Base-by-base conservation (phyloP, 2,113 vertebrate species). In the Silurus asotus region DNA sequence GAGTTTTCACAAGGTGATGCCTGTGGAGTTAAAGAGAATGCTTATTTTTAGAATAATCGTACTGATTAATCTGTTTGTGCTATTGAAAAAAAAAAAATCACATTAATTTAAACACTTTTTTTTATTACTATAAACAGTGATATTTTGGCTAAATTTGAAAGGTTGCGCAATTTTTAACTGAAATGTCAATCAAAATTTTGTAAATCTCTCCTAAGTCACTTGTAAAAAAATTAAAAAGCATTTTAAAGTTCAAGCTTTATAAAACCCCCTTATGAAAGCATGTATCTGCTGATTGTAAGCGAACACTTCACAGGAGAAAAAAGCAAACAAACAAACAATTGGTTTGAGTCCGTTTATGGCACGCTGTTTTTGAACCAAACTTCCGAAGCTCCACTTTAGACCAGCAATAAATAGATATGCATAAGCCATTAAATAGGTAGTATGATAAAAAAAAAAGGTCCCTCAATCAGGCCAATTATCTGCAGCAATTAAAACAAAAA, bases 1-100 rank as follows among this genome's bases (percentile, higher is more conserved):
- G 95, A 96, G 92, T 94, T 92, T 80, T 96, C 94, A 56, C 95
- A 95, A 0, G 96, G 93, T 25, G 84, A 87, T 23, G 56, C 93
- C 97, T 98, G 77, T 87, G 88, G 92, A 94, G 48, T 28, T 77
- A 61, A 58, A 89, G 10, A 8, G 92, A 77, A 90, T 88, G 17
- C 19, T 7, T 2, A 53, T 65, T 84, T 81, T 64, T n/a, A 82
- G 14, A 65, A 51, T 10, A 51, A n/a, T 65, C 23, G 8, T 61
- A 23, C 28, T 37, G 6, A 85, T 56, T 5, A 75, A 55, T 55
- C 51, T 25, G 23, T 49, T 51, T 76, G 49, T 7, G n/a, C 20
- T n/a, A 53, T 76, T 14, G 37, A 37, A n/a, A 76, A n/a, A n/a
- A 25, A n/a, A 53, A 48, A 76, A n/a, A 53, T 53, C 4, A 74